Percentiles rank a stretch among this genome's conserved stretches.
Evolutionary conservation across 2,113 vertebrate genomes (phyloP).

Genomic region (Poicephalus meyeri): DNA sequence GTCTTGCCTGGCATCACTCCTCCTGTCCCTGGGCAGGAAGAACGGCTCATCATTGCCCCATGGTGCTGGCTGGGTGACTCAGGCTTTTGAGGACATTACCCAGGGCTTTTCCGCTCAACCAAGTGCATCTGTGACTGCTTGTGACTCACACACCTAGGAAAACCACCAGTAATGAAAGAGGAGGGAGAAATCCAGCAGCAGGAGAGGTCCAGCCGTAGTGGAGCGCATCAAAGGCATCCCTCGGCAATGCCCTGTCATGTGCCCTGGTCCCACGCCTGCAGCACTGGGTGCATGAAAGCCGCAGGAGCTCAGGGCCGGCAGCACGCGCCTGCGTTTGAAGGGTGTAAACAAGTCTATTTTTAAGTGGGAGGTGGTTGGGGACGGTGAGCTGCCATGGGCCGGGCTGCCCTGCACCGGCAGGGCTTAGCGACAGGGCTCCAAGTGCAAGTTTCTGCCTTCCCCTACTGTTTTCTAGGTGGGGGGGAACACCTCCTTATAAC

Average conservation of each 20-base stretch:
- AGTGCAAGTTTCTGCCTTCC: background rate
- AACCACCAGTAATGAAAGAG: background rate
- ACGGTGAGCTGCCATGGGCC: background rate
- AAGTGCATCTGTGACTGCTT: accelerated
- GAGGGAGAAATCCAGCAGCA: background rate
- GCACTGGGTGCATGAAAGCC: background rate
- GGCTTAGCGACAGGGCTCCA: background rate
- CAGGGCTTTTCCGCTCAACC: background rate
- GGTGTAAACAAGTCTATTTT: conserved; percentile 68
- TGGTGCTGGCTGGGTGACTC: background rate
- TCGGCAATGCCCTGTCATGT: accelerated
- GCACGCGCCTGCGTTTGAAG: accelerated
- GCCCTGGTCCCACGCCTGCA: accelerated
- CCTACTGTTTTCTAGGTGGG: accelerated
- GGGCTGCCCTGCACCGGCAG: background rate
- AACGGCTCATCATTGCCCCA: background rate
- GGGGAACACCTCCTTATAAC: background rate
- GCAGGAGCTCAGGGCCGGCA: background rate
- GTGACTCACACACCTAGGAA: background rate
- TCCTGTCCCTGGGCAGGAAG: background rate
- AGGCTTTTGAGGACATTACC: background rate
- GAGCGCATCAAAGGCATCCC: background rate
- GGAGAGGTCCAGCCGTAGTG: background rate
- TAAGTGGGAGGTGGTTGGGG: conserved; percentile 4
- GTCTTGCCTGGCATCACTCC: background rate